These are phyloP conservation scores for Drosophila pallidifrons DNA, from an alignment of 1,140 invertebrate species.

Conservation along the genomic window DNA sequence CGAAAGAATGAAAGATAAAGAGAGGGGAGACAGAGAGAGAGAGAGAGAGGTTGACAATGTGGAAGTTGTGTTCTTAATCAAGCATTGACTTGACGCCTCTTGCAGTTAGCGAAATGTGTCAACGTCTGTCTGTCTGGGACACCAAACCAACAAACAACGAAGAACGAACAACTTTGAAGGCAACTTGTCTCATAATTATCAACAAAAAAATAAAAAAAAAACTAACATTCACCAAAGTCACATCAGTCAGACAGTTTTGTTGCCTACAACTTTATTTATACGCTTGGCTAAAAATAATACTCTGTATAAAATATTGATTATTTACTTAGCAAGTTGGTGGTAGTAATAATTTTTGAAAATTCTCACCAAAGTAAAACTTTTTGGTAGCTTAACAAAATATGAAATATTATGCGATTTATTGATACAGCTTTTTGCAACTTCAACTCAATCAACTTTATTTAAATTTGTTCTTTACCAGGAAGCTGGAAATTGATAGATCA, in stretches of 20 bases:
- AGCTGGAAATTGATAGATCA: slow-evolving; percentile 10
- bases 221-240: neutral
- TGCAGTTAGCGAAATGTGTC: slow-evolving; percentile 33
- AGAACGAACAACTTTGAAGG: neutral
- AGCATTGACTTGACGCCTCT: slow-evolving; percentile 43
- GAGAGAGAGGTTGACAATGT: slow-evolving; percentile 8
- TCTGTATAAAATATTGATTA: no score
- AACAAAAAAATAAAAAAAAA: neutral
- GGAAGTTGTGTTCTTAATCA: slow-evolving; percentile 48
- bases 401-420: no score
- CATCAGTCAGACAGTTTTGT: neutral
- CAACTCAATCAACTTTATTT: neutral
- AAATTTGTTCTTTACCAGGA: neutral
- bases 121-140: slow-evolving; percentile 10
- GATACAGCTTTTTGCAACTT: neutral
- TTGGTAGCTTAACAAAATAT: no score
- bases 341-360: no score
- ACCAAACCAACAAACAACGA: no score
- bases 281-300: no score
- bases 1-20: no score
- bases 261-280: neutral
- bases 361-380: no score
- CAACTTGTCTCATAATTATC: slow-evolving; percentile 6
- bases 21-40: no score
- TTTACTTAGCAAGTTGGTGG: no score